These are phyloP conservation scores for Saturnia japonica DNA, from an alignment of 2,888 invertebrate genomes.

Conservation along the genomic window DNA sequence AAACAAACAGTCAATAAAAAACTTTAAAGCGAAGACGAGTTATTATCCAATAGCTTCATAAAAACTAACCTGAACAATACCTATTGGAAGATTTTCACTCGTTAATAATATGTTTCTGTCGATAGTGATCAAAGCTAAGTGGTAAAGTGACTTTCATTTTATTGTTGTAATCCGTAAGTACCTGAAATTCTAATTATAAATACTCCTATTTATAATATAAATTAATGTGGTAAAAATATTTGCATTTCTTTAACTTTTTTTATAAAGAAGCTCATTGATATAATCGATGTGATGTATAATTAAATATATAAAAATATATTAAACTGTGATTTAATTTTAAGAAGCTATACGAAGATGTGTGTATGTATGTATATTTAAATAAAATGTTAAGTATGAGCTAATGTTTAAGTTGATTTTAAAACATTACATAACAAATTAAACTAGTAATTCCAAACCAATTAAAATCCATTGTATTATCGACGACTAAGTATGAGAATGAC, in stretches of 20 bases:
- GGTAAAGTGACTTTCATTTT: background rate
- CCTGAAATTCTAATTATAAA: background rate
- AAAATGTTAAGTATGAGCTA: too few relatives aligned
- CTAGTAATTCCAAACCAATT: too few relatives aligned
- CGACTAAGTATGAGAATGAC: background rate
- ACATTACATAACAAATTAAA: too few relatives aligned
- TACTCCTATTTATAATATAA: background rate
- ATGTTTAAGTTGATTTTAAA: too few relatives aligned
- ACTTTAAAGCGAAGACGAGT: constrained; percentile 18
- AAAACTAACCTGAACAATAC: constrained; percentile 15
- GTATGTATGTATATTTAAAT: background rate
- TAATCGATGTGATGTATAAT: background rate
- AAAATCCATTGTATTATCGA: too few relatives aligned
- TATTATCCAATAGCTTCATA: constrained; percentile 15
- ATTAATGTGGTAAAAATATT: background rate
- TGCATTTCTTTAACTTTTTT: background rate
- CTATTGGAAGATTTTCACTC: constrained; percentile 15
- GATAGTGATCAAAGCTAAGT: constrained; percentile 7
- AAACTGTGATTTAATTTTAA: background rate
- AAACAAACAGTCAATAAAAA: constrained; percentile 22
- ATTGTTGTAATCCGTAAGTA: background rate
- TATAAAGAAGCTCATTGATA: background rate
- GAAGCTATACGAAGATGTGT: background rate
- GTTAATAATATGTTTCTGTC: constrained; percentile 8
- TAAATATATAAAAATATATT: too few relatives aligned